Evolutionary conservation across 2,888 invertebrate genomes (phyloP).

Genomic region (Agriopis marginaria): DNA sequence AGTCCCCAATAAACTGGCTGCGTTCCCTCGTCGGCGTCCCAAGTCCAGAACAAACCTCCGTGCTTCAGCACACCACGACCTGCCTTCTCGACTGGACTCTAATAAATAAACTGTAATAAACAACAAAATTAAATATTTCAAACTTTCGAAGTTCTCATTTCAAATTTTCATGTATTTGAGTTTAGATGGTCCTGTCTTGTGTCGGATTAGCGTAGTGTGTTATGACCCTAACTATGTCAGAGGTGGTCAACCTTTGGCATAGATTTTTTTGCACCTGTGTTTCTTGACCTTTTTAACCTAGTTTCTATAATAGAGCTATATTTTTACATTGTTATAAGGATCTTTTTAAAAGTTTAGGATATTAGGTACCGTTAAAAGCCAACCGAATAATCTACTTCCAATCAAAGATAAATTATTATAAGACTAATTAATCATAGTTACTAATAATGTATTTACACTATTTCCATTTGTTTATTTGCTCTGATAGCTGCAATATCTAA

Average conservation of each 20-base stretch:
- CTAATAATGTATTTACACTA: too few species aligned
- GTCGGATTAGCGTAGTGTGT: background rate
- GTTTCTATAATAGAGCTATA: slow-evolving; percentile 3
- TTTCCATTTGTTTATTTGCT: background rate
- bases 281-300: slow-evolving; percentile 24
- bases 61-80: too few species aligned
- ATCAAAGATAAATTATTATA: too few species aligned
- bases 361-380: too few species aligned
- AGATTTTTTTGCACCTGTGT: slow-evolving; percentile 25
- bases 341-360: background rate
- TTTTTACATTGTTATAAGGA: slow-evolving; percentile 4
- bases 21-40: too few species aligned
- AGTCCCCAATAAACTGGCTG: too few species aligned
- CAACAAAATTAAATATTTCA: too few species aligned
- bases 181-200: background rate
- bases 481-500: background rate
- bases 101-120: too few species aligned
- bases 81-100: too few species aligned
- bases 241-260: slow-evolving; percentile 35
- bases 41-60: too few species aligned
- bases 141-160: background rate
- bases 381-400: too few species aligned
- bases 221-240: slow-evolving; percentile 29
- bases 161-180: background rate
- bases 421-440: too few species aligned